Evolutionary conservation across 2,888 invertebrate species (phyloP).

Genomic region (Petrophora chlorosata): DNA sequence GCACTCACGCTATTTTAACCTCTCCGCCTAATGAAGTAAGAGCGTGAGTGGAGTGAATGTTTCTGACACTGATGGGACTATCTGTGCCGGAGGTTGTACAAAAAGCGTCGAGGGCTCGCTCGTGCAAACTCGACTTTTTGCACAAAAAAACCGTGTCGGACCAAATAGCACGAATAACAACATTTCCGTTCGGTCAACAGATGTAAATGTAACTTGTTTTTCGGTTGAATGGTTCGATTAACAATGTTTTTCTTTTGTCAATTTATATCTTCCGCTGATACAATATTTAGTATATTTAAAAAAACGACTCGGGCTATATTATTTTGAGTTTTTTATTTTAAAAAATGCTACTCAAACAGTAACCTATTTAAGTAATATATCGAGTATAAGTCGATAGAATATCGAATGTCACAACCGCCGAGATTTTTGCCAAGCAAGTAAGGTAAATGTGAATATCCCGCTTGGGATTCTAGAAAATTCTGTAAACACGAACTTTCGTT

Average conservation of each 20-base stretch:
- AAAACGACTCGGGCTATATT: too few relatives aligned
- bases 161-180: conserved; percentile 51
- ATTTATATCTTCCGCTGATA: background rate
- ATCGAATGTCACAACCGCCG: too few relatives aligned
- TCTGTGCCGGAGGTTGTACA: conserved; percentile 43
- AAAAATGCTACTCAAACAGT: too few relatives aligned
- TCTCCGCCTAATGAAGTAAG: conserved; percentile 16
- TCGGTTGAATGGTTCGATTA: conserved; percentile 19
- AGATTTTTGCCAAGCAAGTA: too few relatives aligned
- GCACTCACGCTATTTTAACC: conserved; percentile 23
- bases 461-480: too few relatives aligned
- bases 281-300: too few relatives aligned
- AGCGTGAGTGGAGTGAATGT: conserved; percentile 17
- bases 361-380: too few relatives aligned
- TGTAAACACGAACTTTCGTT: too few relatives aligned
- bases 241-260: conserved; percentile 4
- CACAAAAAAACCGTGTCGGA: conserved; percentile 41
- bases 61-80: conserved; percentile 36
- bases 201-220: conserved; percentile 25
- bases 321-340: too few relatives aligned
- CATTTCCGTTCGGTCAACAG: conserved; percentile 38
- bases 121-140: conserved; percentile 51
- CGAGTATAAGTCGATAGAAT: too few relatives aligned
- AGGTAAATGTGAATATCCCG: too few relatives aligned
- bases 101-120: conserved; percentile 47